Percentiles rank a stretch among this genome's conserved stretches.
These are phyloP conservation scores for Thomomys bottae DNA, from an alignment of 2,113 vertebrate species.

Conservation along the genomic window DNA sequence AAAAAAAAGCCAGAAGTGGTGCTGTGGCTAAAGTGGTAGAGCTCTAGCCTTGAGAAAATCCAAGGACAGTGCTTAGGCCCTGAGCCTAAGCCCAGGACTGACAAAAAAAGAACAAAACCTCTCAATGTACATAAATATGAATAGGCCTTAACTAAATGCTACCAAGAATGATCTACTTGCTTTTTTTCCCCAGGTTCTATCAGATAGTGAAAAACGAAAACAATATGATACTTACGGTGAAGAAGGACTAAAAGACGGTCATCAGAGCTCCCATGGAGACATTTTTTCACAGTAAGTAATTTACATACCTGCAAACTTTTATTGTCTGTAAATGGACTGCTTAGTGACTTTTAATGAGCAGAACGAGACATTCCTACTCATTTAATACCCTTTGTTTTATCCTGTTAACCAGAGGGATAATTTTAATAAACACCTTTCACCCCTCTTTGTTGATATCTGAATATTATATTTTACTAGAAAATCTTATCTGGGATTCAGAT, in stretches of 20 bases:
- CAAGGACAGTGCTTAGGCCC: too few relatives aligned
- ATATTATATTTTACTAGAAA: not conserved
- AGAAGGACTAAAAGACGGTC: constrained; percentile 97
- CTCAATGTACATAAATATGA: not conserved
- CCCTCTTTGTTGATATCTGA: constrained; percentile 22
- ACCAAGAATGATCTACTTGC: not conserved
- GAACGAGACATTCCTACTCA: not conserved
- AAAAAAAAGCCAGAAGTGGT: too few relatives aligned
- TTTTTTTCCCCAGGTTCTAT: constrained; percentile 90
- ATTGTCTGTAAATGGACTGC: not conserved
- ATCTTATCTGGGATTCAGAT: not conserved
- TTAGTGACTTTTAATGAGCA: constrained; percentile 9
- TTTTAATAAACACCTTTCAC: not conserved
- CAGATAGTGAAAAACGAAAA: constrained; percentile 98
- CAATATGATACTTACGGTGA: constrained; percentile 96
- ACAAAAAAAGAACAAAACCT: too few relatives aligned
- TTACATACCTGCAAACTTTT: not conserved
- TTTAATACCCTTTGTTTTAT: not conserved
- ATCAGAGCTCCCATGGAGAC: constrained; percentile 96
- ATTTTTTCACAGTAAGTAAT: constrained; percentile 97
- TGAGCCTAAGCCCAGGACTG: too few relatives aligned
- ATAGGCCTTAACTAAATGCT: not conserved
- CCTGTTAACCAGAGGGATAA: not conserved
- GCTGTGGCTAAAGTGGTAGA: too few relatives aligned
- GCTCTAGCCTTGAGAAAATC: too few relatives aligned